phyloP scores from a whole-genome alignment of 2,888 invertebrate genomes.

The Orthosia gothica region DNA sequence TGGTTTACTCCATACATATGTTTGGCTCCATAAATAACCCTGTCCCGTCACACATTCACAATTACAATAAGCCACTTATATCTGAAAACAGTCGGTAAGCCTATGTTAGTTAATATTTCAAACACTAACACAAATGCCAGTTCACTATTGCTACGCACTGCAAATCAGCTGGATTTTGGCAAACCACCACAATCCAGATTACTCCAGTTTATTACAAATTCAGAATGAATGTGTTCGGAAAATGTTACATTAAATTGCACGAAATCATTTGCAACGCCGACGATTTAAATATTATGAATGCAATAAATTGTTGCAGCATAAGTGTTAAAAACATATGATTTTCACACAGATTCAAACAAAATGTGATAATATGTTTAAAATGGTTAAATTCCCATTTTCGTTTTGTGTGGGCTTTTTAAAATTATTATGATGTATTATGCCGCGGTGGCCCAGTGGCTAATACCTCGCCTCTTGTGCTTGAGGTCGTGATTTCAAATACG shows the following conservation, averaged over 20 bases:
- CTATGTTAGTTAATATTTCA: neutral
- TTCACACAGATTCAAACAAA: conserved; percentile 3
- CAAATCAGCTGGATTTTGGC: conserved; percentile 42
- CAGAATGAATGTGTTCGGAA: conserved; percentile 21
- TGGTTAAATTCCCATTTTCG: neutral
- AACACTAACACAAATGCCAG: conserved; percentile 22
- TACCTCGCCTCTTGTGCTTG: too few species aligned
- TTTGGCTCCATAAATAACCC: conserved; percentile 8
- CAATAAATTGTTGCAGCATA: conserved; percentile 44
- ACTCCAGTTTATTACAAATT: conserved; percentile 42
- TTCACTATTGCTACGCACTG: neutral
- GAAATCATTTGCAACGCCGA: conserved; percentile 35
- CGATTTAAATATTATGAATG: conserved; percentile 36
- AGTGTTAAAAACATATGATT: conserved; percentile 45
- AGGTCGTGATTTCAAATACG: too few species aligned
- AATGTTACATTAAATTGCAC: conserved; percentile 23
- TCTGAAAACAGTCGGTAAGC: neutral
- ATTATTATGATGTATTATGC: neutral
- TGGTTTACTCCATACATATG: neutral
- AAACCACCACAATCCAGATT: conserved; percentile 38
- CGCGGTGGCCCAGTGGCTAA: too few species aligned
- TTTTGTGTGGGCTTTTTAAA: neutral
- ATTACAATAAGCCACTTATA: neutral
- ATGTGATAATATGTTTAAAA: neutral
- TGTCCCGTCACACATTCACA: neutral